phyloP scores from a whole-genome alignment of 2,113 vertebrate genomes.

The Cynopterus brachyotis region DNA sequence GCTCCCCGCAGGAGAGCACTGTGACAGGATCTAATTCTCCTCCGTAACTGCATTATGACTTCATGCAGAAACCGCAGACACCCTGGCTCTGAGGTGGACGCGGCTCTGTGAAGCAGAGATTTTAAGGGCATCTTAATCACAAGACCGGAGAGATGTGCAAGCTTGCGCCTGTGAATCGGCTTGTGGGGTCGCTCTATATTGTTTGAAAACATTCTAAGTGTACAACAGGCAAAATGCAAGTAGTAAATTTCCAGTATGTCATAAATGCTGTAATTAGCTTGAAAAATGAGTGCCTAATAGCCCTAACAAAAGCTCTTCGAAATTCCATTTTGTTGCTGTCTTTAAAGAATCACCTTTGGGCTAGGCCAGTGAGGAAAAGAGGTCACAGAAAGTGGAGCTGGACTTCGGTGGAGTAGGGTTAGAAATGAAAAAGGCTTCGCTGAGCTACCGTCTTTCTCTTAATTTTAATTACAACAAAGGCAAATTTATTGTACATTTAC shows the following conservation, averaged over 20 bases:
- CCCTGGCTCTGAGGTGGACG: not conserved
- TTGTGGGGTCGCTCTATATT: not conserved
- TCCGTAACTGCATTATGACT: slow-evolving; percentile 35
- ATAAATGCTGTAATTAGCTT: not conserved
- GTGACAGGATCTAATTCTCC: slow-evolving; percentile 42
- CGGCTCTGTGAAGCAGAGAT: not conserved
- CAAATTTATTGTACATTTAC: slow-evolving; percentile 37
- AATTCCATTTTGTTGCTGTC: not conserved
- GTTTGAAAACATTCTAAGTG: not conserved
- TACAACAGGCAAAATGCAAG: not conserved
- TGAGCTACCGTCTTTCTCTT: slow-evolving; percentile 36
- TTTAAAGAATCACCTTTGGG: slow-evolving; percentile 8
- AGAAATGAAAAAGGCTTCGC: slow-evolving; percentile 24
- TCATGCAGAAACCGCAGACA: slow-evolving; percentile 53
- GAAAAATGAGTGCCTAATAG: slow-evolving; percentile 43
- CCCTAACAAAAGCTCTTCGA: not conserved
- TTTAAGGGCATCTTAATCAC: not conserved
- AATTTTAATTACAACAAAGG: slow-evolving; percentile 48
- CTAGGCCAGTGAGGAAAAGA: not conserved
- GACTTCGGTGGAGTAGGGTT: not conserved
- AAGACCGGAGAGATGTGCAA: not conserved
- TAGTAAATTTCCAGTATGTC: not conserved
- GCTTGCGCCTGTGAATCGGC: not conserved
- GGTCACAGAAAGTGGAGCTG: slow-evolving; percentile 8
- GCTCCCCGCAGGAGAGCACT: not conserved